Percentiles rank a stretch among this genome's conserved stretches.
Evolutionary conservation across 2,888 invertebrate species (phyloP).

Genomic region (Didymodactylos carnosus): DNA sequence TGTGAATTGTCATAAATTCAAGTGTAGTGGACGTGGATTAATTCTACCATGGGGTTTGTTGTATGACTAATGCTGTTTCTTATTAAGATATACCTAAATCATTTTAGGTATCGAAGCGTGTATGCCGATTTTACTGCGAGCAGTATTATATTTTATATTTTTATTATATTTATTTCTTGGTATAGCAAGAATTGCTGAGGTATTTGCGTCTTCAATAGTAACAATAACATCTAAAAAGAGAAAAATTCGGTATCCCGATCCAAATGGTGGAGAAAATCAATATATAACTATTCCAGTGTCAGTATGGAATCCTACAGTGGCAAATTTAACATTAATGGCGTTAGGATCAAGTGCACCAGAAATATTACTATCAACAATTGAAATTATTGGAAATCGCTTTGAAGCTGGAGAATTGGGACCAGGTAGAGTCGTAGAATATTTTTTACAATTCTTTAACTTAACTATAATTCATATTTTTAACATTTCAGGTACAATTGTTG

Average conservation of each 20-base stretch:
- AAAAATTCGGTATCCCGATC: constrained; percentile 26
- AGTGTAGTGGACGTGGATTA: not conserved
- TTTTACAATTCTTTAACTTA: not conserved
- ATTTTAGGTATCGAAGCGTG: not conserved
- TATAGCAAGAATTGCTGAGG: constrained; percentile 40
- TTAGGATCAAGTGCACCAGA: constrained; percentile 42
- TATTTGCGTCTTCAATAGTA: constrained; percentile 43
- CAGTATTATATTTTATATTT: not conserved
- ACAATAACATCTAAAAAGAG: constrained; percentile 40
- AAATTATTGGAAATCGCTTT: constrained; percentile 35
- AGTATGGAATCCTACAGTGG: constrained; percentile 41
- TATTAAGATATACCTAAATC: not conserved
- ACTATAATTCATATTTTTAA: not conserved
- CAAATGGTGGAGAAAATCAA: constrained; percentile 21
- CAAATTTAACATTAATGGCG: constrained; percentile 42
- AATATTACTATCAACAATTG: constrained; percentile 40
- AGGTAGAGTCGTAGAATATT: constrained; percentile 41
- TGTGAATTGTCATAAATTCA: not conserved
- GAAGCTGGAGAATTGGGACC: constrained; percentile 40
- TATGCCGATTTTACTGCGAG: not conserved
- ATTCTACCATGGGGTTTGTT: not conserved
- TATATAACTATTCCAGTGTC: constrained; percentile 17
- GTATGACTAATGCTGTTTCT: not conserved
- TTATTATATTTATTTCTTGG: not conserved
- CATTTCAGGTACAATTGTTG: too few species aligned